Conservation (phyloP, 2,113 vertebrate genomes). For the Prunella fulvescens region DNA sequence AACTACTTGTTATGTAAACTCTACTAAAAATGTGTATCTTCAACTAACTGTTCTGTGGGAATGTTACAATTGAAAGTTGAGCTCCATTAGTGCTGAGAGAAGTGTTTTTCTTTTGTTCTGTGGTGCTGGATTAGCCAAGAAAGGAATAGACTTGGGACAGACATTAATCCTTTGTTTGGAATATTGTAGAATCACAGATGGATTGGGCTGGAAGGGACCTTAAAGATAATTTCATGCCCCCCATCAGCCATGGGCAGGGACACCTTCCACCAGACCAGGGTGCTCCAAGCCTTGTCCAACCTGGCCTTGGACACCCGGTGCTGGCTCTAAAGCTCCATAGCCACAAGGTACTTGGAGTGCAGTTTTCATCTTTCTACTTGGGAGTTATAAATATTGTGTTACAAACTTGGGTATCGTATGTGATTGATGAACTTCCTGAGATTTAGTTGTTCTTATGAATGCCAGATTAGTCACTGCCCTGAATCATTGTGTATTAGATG, state of each 20-base stretch:
- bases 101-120: neutral
- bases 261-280: neutral
- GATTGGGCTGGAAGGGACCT: neutral
- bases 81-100: neutral
- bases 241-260: neutral
- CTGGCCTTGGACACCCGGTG: neutral
- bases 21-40: neutral
- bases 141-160: neutral
- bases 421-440: neutral
- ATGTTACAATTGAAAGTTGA: neutral
- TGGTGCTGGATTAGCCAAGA: neutral
- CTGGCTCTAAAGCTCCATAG: neutral
- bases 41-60: neutral
- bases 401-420: neutral
- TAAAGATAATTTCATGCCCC: neutral
- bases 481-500: neutral
- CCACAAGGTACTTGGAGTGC: accelerated
- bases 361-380: neutral
- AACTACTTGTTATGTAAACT: neutral
- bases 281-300: neutral
- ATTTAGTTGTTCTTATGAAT: neutral
- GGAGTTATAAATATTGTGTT: neutral
- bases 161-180: neutral
- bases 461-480: neutral
- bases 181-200: neutral